Evolutionary conservation across 2,113 vertebrate species (phyloP).

Genomic region (Zosterops japonicus): DNA sequence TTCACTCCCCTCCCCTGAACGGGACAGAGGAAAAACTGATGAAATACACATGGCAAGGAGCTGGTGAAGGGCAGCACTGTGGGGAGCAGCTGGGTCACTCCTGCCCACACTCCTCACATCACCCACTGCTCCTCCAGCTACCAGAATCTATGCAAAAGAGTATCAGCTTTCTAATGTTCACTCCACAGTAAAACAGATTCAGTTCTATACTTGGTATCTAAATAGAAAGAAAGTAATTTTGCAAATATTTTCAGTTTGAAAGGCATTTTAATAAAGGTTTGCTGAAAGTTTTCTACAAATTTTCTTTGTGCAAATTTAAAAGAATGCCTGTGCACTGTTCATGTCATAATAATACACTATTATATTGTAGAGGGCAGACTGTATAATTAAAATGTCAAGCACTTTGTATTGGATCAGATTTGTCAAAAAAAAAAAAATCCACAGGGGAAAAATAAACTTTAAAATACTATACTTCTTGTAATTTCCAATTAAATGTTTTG

Average conservation of each 20-base stretch:
- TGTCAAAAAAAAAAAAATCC: background rate
- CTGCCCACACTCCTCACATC: background rate
- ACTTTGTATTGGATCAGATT: background rate
- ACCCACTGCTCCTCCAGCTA: background rate
- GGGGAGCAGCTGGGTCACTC: background rate
- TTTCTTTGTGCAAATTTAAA: background rate
- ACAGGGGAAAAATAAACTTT: background rate
- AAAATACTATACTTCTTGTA: background rate
- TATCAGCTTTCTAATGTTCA: background rate
- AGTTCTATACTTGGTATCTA: background rate
- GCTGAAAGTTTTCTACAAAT: background rate
- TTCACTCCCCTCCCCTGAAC: background rate
- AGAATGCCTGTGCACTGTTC: background rate
- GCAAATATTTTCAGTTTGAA: background rate
- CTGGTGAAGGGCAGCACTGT: fast-evolving
- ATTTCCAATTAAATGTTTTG: background rate
- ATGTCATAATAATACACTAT: background rate
- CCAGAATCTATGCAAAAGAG: background rate
- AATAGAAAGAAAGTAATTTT: background rate
- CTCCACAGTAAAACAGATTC: background rate
- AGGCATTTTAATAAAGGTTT: background rate
- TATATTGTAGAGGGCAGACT: background rate
- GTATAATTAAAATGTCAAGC: background rate
- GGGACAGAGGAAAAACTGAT: background rate
- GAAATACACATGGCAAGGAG: background rate